These are phyloP conservation scores for Alitta virens DNA, from an alignment of 2,888 invertebrate genomes.

Conservation along the genomic window DNA sequence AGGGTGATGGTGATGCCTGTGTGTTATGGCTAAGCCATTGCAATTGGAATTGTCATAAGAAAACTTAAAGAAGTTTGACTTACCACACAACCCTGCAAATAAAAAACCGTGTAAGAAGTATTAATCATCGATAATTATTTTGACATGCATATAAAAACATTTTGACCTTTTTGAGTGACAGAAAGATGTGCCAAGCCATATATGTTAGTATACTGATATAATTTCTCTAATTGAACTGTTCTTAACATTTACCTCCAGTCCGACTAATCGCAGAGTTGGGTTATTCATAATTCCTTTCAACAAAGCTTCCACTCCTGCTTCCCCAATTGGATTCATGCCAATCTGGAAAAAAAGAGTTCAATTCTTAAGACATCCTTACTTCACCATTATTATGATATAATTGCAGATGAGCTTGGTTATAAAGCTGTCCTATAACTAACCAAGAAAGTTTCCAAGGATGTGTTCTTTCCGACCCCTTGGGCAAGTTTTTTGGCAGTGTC, in stretches of 20 bases:
- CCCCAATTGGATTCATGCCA: slow-evolving; percentile 46
- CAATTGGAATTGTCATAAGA: background rate
- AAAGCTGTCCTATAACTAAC: slow-evolving; percentile 33
- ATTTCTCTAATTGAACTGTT: too few relatives aligned
- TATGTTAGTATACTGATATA: too few relatives aligned
- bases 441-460: slow-evolving; percentile 44
- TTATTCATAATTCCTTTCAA: slow-evolving; percentile 38
- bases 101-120: too few relatives aligned
- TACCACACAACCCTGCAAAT: background rate
- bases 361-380: background rate
- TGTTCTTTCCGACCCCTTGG: slow-evolving; percentile 41
- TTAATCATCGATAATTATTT: too few relatives aligned
- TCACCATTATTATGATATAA: background rate
- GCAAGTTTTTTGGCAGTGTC: slow-evolving; percentile 39
- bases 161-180: too few relatives aligned
- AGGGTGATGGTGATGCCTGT: too few relatives aligned
- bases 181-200: too few relatives aligned
- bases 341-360: slow-evolving; percentile 33
- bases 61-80: background rate
- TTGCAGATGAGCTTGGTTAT: background rate
- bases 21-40: too few relatives aligned
- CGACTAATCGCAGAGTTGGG: slow-evolving; percentile 37
- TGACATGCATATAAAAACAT: too few relatives aligned
- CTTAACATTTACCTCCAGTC: slow-evolving; percentile 28
- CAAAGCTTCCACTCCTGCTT: slow-evolving; percentile 42